Base-by-base conservation (phyloP, 2,888 invertebrate species). In the Tenthredo scrophulariae region DNA sequence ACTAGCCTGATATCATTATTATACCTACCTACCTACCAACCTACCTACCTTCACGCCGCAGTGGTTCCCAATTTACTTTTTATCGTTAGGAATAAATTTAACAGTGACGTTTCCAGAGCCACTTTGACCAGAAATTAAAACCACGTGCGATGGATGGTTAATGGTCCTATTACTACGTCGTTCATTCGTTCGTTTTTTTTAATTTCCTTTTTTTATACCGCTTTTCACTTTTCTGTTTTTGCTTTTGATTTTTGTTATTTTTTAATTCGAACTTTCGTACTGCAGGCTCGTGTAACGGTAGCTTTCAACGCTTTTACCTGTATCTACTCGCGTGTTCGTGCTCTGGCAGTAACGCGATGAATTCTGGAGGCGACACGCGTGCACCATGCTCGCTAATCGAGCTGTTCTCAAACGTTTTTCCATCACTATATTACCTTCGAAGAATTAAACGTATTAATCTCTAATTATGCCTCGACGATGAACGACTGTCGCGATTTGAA, bases 11-110 rank as follows among this genome's bases (percentile, higher is more conserved):
- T 85, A 85, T 88, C 86, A 88, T 89, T 89, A 89, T 90, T 90
- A 83, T 83, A 82, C 22, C 75, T 43, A 46, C 80, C 82, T 79
- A 80, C 79, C 79, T 33, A 79, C 72, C 72, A 6, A 74, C 89
- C 89, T 90, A 79, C 79, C 72, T 22, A 74, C 89, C 89, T 90
- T 89, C 88, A 88, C 88, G 88, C 88, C 87, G 87, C 88, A 89
- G 87, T 86, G 88, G 84, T 87, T 88, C 82, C 86, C 83, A 87
- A 86, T 86, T 85, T 86, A 50, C 22, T 83, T 67, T 84, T 85
- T 85, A 82, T 83, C 84, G 84, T 85, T 74, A 75, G 85, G 86
- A 87, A 88, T 88, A 88, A 88, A 88, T 88, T 88, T 87, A 86
- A 86, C 87, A 62, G 62, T 80, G 80, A 80, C 80, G 80, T 58